Base-by-base conservation (phyloP, 2,888 invertebrate species). In the Scelioninae gen. 1 region DNA sequence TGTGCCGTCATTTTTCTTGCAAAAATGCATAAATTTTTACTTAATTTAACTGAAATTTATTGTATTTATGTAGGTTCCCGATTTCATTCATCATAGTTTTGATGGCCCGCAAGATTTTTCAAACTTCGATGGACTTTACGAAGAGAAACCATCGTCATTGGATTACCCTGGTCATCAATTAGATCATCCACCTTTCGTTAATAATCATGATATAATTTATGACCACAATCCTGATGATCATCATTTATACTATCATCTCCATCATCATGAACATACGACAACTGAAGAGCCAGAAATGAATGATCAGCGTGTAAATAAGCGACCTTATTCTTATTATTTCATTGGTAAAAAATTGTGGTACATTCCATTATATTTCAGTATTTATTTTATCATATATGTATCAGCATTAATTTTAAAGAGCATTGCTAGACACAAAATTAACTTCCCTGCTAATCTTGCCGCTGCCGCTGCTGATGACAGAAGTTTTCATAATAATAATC, bases 331-430 rank as follows among this genome's bases (percentile, higher is more conserved):
- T 89, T 96, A 96, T 90, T 96, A 96, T 88, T 96, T 95, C 88
- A 93, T 96, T 80, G 96, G 96, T 2, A 94, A 95, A 86, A 96
- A 96, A 88, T 92, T 96, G 40, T 96, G 96, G 94, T 96, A 96
- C 89, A 93, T 96, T 82, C 96, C 96, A 0, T 91, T 96, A 53
- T 96, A 96, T 90, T 96, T 96, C 89, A 96, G 96, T 89, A 95
- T 96, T 11, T 96, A 93, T 83, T 93, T 93, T 84, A 92, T 93
- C 63, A 92, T 95, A 75, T 96, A 96, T 88, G 95, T 96, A 0
- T 95, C 95, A 1, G 95, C 95, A 15, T 93, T 96, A 31, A 95
- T 96, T 78, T 93, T 96, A 32, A 96, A 96, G 90, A 95, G 96
- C 4, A 94, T 96, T 40, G 93, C 95, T 40, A 94, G 96, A 79